These are phyloP conservation scores for Notothenia rossii DNA, from an alignment of 2,113 vertebrate genomes.

Conservation along the genomic window DNA sequence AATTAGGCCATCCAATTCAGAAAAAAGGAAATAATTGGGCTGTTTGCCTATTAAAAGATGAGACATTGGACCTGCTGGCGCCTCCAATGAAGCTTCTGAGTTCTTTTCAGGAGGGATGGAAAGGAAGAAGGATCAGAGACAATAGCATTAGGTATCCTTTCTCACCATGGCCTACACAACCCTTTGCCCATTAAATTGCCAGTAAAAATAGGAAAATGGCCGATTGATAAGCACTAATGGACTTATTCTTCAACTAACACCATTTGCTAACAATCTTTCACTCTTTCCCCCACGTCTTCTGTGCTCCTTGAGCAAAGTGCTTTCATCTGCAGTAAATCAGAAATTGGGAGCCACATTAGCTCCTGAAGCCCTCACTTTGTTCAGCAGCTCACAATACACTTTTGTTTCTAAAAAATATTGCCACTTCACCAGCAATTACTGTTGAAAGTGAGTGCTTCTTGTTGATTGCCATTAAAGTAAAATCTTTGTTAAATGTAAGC, in stretches of 20 bases:
- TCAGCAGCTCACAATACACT: constrained; percentile 75
- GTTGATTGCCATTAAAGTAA: constrained; percentile 43
- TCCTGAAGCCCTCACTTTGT: constrained; percentile 58
- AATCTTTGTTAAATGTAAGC: constrained; percentile 38
- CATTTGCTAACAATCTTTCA: constrained; percentile 75
- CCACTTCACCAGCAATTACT: constrained; percentile 42
- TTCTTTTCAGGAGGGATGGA: constrained; percentile 58
- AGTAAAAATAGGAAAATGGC: constrained; percentile 84
- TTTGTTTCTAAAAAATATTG: constrained; percentile 76
- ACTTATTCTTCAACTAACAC: constrained; percentile 87
- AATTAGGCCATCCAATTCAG: constrained; percentile 77
- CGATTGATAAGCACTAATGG: constrained; percentile 91
- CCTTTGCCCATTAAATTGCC: constrained; percentile 78
- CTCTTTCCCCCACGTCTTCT: constrained; percentile 18
- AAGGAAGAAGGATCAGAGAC: constrained; percentile 52
- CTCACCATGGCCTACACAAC: constrained; percentile 67
- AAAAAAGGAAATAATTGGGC: constrained; percentile 82
- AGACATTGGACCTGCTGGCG: constrained; percentile 70
- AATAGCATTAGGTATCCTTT: constrained; percentile 79
- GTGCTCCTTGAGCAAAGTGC: constrained; percentile 63
- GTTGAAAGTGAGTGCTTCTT: constrained; percentile 26
- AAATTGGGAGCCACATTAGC: constrained; percentile 56
- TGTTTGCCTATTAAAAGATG: constrained; percentile 86
- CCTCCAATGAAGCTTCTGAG: constrained; percentile 66
- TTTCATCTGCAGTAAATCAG: constrained; percentile 88